phyloP scores from a whole-genome alignment of 2,888 invertebrate species.

The Lasius platythorax region DNA sequence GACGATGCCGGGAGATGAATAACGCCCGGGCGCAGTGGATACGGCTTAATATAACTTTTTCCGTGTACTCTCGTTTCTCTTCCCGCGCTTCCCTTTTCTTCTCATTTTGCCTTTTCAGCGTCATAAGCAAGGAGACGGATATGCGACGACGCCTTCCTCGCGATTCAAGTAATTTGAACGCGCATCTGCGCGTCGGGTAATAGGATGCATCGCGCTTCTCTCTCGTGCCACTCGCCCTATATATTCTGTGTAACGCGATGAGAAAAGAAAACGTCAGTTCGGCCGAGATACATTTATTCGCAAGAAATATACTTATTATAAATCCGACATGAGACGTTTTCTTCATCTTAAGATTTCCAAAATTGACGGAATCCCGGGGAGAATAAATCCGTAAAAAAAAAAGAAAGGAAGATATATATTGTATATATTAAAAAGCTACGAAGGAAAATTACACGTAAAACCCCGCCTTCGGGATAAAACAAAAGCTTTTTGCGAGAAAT shows the following conservation, averaged over 20 bases:
- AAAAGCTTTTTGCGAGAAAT: neutral
- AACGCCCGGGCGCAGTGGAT: constrained; percentile 42
- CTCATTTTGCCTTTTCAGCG: constrained; percentile 41
- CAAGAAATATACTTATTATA: constrained; percentile 5
- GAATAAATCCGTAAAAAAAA: neutral
- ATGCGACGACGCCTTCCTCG: neutral
- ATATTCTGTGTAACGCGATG: neutral
- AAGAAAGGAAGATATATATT: neutral
- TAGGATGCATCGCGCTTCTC: constrained; percentile 34
- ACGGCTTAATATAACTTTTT: constrained; percentile 52
- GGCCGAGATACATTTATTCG: constrained; percentile 2
- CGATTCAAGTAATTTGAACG: constrained; percentile 52
- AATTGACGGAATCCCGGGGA: neutral
- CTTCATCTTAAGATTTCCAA: neutral
- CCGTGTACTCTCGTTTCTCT: constrained; percentile 31
- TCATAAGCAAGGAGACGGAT: constrained; percentile 33
- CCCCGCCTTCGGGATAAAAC: neutral
- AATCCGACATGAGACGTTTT: neutral
- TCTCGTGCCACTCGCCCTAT: neutral
- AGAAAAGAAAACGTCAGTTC: constrained; percentile 3
- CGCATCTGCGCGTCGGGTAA: constrained; percentile 37
- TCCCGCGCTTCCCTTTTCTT: neutral
- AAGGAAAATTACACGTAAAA: neutral
- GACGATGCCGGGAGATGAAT: constrained; percentile 46
- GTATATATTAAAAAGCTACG: neutral